These are phyloP conservation scores for Forficula auricularia DNA, from an alignment of 1,140 invertebrate genomes.

Conservation along the genomic window DNA sequence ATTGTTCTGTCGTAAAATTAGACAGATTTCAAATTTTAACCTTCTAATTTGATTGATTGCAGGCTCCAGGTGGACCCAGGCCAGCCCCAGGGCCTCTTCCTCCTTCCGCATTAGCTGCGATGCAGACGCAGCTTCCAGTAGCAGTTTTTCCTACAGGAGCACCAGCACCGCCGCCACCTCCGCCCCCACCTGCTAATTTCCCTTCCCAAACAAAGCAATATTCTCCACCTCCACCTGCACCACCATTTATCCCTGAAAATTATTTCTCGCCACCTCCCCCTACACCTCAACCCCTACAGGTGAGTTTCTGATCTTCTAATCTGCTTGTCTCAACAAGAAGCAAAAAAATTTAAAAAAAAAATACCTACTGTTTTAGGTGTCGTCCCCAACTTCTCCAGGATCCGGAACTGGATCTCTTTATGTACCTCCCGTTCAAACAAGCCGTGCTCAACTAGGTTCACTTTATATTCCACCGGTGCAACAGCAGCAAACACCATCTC, in stretches of 20 bases:
- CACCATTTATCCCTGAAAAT: not conserved
- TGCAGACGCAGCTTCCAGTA: constrained; percentile 42
- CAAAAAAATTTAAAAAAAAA: too few species aligned
- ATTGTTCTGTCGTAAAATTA: too few species aligned
- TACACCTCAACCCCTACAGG: not conserved
- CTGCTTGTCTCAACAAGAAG: too few species aligned
- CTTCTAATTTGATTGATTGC: too few species aligned
- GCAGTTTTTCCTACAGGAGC: constrained; percentile 45
- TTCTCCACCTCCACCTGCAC: constrained; percentile 11
- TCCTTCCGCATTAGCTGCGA: constrained; percentile 31
- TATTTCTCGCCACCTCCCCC: not conserved
- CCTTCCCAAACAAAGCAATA: too few species aligned
- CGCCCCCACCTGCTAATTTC: constrained; percentile 16
- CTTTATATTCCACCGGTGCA: constrained; percentile 21
- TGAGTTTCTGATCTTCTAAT: too few species aligned
- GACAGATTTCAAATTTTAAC: too few species aligned
- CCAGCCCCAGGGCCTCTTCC: constrained; percentile 25
- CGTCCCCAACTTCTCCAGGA: too few species aligned
- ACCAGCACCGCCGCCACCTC: constrained; percentile 27
- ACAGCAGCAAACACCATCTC: not conserved
- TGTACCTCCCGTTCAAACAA: constrained; percentile 13
- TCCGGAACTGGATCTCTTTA: constrained; percentile 11
- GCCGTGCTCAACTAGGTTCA: constrained; percentile 18
- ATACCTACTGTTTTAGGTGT: too few species aligned
- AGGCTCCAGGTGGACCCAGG: constrained; percentile 15